Conservation (phyloP, 2,888 invertebrate genomes). For the Plebejus melissa region DNA sequence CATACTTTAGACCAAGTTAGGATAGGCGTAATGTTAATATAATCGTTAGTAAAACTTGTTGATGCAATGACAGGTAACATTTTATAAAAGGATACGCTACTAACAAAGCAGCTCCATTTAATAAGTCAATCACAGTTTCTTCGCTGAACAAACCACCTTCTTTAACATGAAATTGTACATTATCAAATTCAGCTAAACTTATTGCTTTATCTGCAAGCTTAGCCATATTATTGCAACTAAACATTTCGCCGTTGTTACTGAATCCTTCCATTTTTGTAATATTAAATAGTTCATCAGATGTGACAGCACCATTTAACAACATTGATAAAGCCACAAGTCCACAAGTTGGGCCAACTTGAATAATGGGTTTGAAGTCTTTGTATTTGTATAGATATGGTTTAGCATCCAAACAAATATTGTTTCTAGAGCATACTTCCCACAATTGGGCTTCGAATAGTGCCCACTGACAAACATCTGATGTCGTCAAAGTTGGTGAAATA, state of each 20-base stretch:
- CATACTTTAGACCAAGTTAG: background rate
- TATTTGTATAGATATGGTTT: slow-evolving; percentile 73
- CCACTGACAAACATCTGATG: slow-evolving; percentile 75
- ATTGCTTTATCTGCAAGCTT: slow-evolving; percentile 79
- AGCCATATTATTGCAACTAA: slow-evolving; percentile 86
- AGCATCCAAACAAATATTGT: slow-evolving; percentile 68
- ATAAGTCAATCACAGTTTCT: slow-evolving; percentile 70
- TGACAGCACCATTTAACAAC: slow-evolving; percentile 80
- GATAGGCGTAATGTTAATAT: background rate
- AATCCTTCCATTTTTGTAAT: slow-evolving; percentile 82
- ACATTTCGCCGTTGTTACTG: slow-evolving; percentile 93
- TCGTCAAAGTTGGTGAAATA: slow-evolving; percentile 35
- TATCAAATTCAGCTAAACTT: slow-evolving; percentile 59
- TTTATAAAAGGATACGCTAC: slow-evolving; percentile 81
- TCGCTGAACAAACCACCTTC: slow-evolving; percentile 66
- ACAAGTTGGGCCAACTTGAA: slow-evolving; percentile 86
- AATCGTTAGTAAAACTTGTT: background rate
- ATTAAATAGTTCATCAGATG: slow-evolving; percentile 78
- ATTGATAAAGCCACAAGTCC: slow-evolving; percentile 93
- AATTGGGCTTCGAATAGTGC: slow-evolving; percentile 76
- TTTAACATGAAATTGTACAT: slow-evolving; percentile 59
- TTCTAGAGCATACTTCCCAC: slow-evolving; percentile 77
- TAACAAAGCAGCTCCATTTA: slow-evolving; percentile 78
- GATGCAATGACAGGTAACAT: background rate
- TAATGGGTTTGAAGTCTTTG: slow-evolving; percentile 56